phyloP scores from a whole-genome alignment of 1,140 invertebrate species.

The Bombus superbus region DNA sequence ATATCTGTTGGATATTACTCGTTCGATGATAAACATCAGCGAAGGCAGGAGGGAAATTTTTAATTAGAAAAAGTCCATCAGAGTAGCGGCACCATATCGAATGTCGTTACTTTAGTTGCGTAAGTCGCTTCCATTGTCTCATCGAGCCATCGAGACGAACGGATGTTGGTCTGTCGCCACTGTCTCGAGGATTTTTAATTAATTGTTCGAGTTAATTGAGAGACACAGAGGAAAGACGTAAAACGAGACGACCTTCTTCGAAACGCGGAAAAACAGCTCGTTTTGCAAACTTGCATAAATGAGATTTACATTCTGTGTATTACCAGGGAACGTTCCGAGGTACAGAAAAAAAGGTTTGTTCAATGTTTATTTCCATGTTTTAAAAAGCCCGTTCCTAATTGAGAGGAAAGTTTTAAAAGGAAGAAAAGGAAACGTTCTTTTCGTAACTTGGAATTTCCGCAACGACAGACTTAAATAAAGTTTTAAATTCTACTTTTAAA shows the following conservation, averaged over 20 bases:
- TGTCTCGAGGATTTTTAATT: conserved; percentile 63
- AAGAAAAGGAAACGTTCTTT: neutral
- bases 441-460: neutral
- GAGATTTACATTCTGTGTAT: neutral
- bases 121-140: conserved; percentile 41
- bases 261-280: neutral
- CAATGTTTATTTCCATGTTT: no score
- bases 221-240: neutral
- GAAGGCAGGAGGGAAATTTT: conserved; percentile 9
- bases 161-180: conserved; percentile 43
- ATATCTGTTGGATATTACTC: neutral
- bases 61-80: conserved; percentile 41
- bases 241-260: neutral
- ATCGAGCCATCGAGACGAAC: conserved; percentile 21
- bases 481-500: neutral
- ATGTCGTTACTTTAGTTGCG: neutral
- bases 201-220: conserved; percentile 64
- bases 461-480: neutral
- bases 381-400: neutral
- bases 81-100: conserved; percentile 10
- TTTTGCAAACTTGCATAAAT: neutral
- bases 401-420: neutral
- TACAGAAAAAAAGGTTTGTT: neutral
- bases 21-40: neutral
- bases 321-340: neutral